Conservation (phyloP, 2,113 vertebrate genomes). For the Oophaga pumilio region DNA sequence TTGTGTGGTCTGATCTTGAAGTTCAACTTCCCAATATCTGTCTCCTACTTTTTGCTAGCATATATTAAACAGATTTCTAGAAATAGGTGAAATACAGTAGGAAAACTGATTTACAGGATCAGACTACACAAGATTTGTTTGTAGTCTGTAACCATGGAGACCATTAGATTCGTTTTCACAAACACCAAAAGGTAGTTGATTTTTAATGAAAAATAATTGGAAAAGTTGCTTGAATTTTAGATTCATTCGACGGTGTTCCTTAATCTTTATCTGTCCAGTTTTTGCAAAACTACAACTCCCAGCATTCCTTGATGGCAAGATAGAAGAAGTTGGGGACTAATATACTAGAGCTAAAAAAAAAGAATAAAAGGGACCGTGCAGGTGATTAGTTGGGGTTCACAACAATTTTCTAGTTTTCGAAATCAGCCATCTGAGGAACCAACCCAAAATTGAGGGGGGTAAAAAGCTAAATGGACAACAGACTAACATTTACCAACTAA, state of each 20-base stretch:
- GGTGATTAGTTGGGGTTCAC: neutral
- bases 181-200: neutral
- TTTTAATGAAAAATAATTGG: neutral
- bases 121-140: neutral
- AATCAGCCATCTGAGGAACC: neutral
- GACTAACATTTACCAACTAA: constrained; percentile 28
- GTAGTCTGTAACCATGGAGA: neutral
- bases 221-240: too few relatives aligned
- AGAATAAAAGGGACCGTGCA: neutral
- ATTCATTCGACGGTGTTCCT: too few relatives aligned
- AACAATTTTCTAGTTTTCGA: constrained; percentile 9
- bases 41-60: neutral
- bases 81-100: too few relatives aligned
- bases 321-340: too few relatives aligned
- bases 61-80: too few relatives aligned
- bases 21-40: neutral
- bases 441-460: neutral
- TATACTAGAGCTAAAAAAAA: neutral
- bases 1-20: too few relatives aligned
- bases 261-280: too few relatives aligned
- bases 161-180: neutral
- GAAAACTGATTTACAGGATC: neutral
- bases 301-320: too few relatives aligned
- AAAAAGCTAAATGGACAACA: constrained; percentile 14
- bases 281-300: too few relatives aligned